A percentile compares a stretch with the other conserved stretches of the same genome.
phyloP scores from a whole-genome alignment of 2,888 invertebrate genomes.

The Pediacus dermestoides region DNA sequence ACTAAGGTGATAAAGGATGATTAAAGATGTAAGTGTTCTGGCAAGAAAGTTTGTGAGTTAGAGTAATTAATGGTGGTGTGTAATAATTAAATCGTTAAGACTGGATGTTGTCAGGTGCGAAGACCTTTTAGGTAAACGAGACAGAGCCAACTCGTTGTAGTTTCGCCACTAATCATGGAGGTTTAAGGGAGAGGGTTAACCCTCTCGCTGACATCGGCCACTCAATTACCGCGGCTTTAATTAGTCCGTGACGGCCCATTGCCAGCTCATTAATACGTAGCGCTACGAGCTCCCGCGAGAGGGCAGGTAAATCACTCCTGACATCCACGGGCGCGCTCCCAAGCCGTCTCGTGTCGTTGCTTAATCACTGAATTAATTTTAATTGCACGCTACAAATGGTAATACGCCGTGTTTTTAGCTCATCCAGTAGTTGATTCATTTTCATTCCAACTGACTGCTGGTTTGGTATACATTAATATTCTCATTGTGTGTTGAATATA shows the following conservation, averaged over 20 bases:
- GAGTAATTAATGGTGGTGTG: too few relatives aligned
- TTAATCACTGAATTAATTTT: slow-evolving; percentile 47
- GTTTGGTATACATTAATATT: too few relatives aligned
- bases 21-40: too few relatives aligned
- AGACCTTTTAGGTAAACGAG: too few relatives aligned
- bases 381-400: slow-evolving; percentile 41
- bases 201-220: slow-evolving; percentile 48
- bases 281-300: slow-evolving; percentile 40
- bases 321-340: slow-evolving; percentile 30
- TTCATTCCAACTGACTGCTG: too few relatives aligned
- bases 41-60: too few relatives aligned
- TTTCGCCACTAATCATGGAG: slow-evolving; percentile 42
- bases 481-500: too few relatives aligned
- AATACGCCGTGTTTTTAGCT: slow-evolving; percentile 36
- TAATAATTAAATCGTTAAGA: too few relatives aligned
- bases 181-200: slow-evolving; percentile 44
- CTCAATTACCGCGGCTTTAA: slow-evolving; percentile 50
- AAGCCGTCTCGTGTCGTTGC: slow-evolving; percentile 40
- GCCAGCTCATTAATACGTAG: slow-evolving; percentile 48
- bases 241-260: slow-evolving; percentile 50
- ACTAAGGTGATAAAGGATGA: too few relatives aligned
- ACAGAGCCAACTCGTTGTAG: too few relatives aligned
- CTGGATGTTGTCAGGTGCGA: too few relatives aligned
- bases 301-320: slow-evolving; percentile 47
- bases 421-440: too few relatives aligned